Evolutionary conservation across 2,797 vertebrate genomes (phyloP).

Genomic region (Chromis chromis): DNA sequence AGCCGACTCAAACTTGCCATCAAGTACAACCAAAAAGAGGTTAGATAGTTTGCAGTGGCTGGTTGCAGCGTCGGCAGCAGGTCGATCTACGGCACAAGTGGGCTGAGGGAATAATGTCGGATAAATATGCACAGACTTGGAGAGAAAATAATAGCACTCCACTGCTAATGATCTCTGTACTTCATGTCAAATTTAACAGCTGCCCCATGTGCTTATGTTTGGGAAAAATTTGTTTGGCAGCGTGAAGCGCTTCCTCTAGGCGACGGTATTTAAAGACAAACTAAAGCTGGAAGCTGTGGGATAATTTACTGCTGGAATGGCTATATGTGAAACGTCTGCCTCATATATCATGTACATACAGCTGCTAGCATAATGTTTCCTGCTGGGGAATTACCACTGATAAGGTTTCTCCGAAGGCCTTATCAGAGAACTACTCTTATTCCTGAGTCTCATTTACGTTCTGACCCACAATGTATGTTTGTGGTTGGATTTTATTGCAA

Average conservation of each 20-base stretch:
- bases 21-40: slow-evolving; percentile 99
- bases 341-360: slow-evolving; percentile 44
- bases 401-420: neutral
- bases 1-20: slow-evolving; percentile 98
- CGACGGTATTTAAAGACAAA: slow-evolving; percentile 40
- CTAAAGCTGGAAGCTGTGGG: slow-evolving; percentile 39
- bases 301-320: slow-evolving; percentile 59
- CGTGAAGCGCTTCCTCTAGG: slow-evolving; percentile 54
- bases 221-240: slow-evolving; percentile 51
- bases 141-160: neutral
- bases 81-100: neutral
- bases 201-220: slow-evolving; percentile 33
- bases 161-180: slow-evolving; percentile 18
- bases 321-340: slow-evolving; percentile 25
- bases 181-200: slow-evolving; percentile 21
- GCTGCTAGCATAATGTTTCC: slow-evolving; percentile 19
- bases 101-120: neutral
- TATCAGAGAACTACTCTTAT: neutral
- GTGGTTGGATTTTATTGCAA: slow-evolving; percentile 4
- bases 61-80: neutral
- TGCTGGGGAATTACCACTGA: slow-evolving; percentile 20
- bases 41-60: slow-evolving; percentile 55
- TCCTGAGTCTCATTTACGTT: neutral
- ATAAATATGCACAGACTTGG: neutral
- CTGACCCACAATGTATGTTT: neutral